Evolutionary conservation across 2,888 invertebrate genomes (phyloP).

Genomic region (Chouioia cunea): DNA sequence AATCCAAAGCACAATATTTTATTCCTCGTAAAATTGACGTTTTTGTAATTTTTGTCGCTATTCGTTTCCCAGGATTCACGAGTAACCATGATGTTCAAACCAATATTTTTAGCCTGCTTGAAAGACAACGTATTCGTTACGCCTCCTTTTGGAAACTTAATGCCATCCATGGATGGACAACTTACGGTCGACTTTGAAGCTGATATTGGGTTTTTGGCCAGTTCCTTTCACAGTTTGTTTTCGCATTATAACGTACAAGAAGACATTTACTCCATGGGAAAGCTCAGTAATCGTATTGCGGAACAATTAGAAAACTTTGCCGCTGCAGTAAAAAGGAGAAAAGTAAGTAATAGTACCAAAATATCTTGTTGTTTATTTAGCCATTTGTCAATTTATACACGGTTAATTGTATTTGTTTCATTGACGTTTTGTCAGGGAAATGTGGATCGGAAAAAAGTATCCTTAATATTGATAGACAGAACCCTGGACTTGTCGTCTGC

Average conservation of each 20-base stretch:
- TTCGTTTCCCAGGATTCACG: slow-evolving; percentile 72
- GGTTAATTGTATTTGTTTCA: slow-evolving; percentile 5
- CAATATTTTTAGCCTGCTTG: slow-evolving; percentile 73
- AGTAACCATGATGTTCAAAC: slow-evolving; percentile 74
- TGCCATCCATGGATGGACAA: slow-evolving; percentile 71
- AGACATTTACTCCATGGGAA: slow-evolving; percentile 77
- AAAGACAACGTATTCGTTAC: slow-evolving; percentile 75
- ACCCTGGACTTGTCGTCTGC: slow-evolving; percentile 76
- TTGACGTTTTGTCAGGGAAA: slow-evolving; percentile 65
- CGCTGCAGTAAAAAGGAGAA: slow-evolving; percentile 67
- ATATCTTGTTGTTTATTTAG: slow-evolving; percentile 14
- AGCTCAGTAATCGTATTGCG: slow-evolving; percentile 73
- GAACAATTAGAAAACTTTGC: slow-evolving; percentile 57
- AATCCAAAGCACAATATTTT: slow-evolving; percentile 38
- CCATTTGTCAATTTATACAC: slow-evolving; percentile 6
- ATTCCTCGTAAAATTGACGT: no score
- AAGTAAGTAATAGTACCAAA: slow-evolving; percentile 61
- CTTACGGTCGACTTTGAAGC: slow-evolving; percentile 53
- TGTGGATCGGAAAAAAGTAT: slow-evolving; percentile 63
- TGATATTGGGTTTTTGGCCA: slow-evolving; percentile 58
- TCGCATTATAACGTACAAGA: slow-evolving; percentile 75
- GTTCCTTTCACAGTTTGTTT: slow-evolving; percentile 60
- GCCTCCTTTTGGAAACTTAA: slow-evolving; percentile 73
- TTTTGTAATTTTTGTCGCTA: slow-evolving; percentile 22
- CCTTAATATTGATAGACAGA: slow-evolving; percentile 75